Evolutionary conservation across 2,888 invertebrate species (phyloP).

Genomic region (Oscheius myriophilus): DNA sequence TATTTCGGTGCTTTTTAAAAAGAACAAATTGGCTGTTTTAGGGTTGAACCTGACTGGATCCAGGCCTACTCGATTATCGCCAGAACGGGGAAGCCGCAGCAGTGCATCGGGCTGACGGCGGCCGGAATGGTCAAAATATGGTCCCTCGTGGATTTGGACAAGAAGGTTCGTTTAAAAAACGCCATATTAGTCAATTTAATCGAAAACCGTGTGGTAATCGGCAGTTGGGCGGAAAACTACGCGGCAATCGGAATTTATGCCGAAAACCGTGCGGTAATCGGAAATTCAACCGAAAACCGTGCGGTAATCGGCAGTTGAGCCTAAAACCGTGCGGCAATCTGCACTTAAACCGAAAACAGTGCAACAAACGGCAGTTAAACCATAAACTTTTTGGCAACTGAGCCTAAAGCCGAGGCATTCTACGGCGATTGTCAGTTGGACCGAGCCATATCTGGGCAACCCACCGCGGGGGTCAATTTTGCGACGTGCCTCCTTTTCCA

Average conservation of each 20-base stretch:
- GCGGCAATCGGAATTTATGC: neutral
- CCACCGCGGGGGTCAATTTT: too few species aligned
- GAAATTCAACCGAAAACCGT: too few species aligned
- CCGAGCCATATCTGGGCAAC: too few species aligned
- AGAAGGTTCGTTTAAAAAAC: constrained; percentile 37
- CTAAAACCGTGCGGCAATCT: too few species aligned
- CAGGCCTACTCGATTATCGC: constrained; percentile 88
- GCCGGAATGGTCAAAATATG: constrained; percentile 70
- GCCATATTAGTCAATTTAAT: neutral
- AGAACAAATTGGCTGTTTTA: constrained; percentile 4
- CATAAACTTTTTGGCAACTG: too few species aligned
- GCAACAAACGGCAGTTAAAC: too few species aligned
- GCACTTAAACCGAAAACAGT: too few species aligned
- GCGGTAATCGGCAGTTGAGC: too few species aligned
- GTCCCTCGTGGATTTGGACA: constrained; percentile 66
- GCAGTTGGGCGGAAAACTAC: neutral
- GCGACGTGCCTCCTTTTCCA: too few species aligned
- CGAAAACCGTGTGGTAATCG: neutral
- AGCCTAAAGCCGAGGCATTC: too few species aligned
- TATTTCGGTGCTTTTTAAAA: constrained; percentile 13
- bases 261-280: too few species aligned
- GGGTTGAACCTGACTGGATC: constrained; percentile 98
- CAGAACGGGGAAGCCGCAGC: constrained; percentile 52
- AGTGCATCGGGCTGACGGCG: constrained; percentile 66
- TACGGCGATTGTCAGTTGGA: too few species aligned